Evolutionary conservation across 1,140 invertebrate species (phyloP), one percentile per base, ranked within the genome.

Genomic region (Ceratina australensis): DNA sequence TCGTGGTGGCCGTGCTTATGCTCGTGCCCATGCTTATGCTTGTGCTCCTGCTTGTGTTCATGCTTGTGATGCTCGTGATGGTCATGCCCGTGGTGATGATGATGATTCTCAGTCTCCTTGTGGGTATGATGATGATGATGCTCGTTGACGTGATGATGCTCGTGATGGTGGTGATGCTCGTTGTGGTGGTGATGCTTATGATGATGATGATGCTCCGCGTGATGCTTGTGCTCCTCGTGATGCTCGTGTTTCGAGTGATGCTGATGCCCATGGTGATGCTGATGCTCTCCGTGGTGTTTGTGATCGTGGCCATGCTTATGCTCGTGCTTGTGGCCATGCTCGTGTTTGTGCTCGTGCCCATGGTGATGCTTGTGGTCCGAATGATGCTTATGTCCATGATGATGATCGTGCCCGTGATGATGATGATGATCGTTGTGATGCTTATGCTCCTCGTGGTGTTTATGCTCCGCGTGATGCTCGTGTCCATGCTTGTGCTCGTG

Each of bases 51-150:
- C 18, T 90, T 88, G 20, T 88, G 87, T 3, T 50, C 81, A 12
- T 87, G 86, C 8, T 87, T 85, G 18, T 87, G 86, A 13, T 86
- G 76, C 2, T 87, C 82, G 20, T 89, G 81, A 61, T 91, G 90
- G 0, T 88, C 89, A 66, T 91, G 89, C 1, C 88, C 88, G 20
- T 91, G 90, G 68, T 90, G 89, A 52, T 91, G 90, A 49, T 90
- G 88, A 75, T 91, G 90, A 4, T 80, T 89, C 67, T 91, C 89
- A 8, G 86, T 89, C 72, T 91, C 90, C 74, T 91, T 90, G 60
- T 91, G 90, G 0, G 78, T 80, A 26, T 90, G 89, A 67, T 91
- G 90, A 65, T 91, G 89, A 26, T 90, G 86, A 52, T 90, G 89
- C 18, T 89, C 88, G 24, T 86, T 86, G 16, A 84, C 76, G 28